These are phyloP conservation scores for Harpalus rubripes DNA, from an alignment of 2,888 invertebrate species.

Conservation along the genomic window DNA sequence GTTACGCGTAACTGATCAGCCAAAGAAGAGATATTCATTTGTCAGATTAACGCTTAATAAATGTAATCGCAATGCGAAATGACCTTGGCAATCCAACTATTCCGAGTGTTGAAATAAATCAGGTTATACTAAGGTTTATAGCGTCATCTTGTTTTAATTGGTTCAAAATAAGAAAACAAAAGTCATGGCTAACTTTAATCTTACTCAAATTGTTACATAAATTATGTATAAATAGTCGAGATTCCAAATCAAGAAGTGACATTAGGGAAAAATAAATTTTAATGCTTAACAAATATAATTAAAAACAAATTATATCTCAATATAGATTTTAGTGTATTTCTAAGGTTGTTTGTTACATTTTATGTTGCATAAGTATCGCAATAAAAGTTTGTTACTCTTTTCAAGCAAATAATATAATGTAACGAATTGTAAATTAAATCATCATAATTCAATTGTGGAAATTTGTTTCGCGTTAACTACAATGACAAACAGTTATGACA, in stretches of 20 bases:
- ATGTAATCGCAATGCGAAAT: constrained; percentile 9
- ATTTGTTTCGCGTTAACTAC: neutral
- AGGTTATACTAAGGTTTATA: constrained; percentile 53
- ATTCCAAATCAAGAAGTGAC: neutral
- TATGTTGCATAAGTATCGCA: neutral
- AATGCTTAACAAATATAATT: neutral
- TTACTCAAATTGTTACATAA: constrained; percentile 35
- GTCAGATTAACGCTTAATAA: constrained; percentile 32
- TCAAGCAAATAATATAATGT: neutral
- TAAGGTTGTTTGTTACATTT: neutral
- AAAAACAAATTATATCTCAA: neutral
- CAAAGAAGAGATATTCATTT: constrained; percentile 24
- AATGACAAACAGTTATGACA: neutral
- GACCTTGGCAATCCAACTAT: constrained; percentile 24
- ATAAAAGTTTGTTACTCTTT: neutral
- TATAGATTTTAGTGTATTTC: neutral
- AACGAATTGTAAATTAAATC: neutral
- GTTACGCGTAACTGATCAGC: constrained; percentile 56
- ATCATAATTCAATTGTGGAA: neutral
- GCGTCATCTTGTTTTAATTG: constrained; percentile 52
- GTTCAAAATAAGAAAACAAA: constrained; percentile 32
- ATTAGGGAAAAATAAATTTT: neutral
- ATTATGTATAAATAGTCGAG: neutral
- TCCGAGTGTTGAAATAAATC: constrained; percentile 48
- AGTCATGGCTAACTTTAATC: constrained; percentile 30